Base-by-base conservation (phyloP, 1,140 invertebrate species). In the Goniozus legneri region DNA sequence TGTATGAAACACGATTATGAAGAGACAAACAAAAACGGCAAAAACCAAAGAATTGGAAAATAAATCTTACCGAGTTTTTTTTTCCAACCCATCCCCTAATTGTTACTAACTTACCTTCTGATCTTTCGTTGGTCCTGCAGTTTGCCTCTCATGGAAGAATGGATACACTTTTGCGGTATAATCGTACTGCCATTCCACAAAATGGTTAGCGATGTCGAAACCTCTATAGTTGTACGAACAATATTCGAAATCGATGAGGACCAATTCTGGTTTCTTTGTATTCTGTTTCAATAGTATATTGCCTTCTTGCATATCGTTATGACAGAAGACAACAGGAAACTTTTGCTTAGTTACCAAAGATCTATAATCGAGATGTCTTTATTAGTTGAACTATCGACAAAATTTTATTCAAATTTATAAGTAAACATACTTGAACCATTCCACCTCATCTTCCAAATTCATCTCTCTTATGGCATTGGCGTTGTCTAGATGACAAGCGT, bases 281-380 rank as follows among this genome's bases (percentile, higher is more conserved):
- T 80, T 83, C 62, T 80, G 76, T 13, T 75, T 61, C 6, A 84
- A 52, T 0, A 85, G 64, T 45, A 85, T 84, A 60, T 85, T 85
- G 70, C 95, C 96, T 81, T 97, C 93, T 75, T 98, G 95, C 69
- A 97, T 79, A 67, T 98, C 96, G 71, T 98, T 98, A 73, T 99
- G 96, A 65, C 92, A 96, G 71, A 99, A 99, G 0, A 95, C 86
- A 1, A 97, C 91, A 1, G 92, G 90, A 47, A 90, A 88, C n/a
- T 82, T 79, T 0, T 84, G 78, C 0, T 64, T 67, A 16, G 20
- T 62, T 0, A 69, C 60, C 3, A 75, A 31, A 19, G 62, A 62
- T 43, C 72, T 74, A 21, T n/a, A n/a, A n/a, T n/a, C n/a, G n/a
- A n/a, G n/a, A n/a, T n/a, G n/a, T n/a, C n/a, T n/a, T n/a, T n/a